Evolutionary conservation across 1,140 invertebrate genomes (phyloP), one percentile per base, ranked within the genome.

Genomic region (Eumaeus atala): DNA sequence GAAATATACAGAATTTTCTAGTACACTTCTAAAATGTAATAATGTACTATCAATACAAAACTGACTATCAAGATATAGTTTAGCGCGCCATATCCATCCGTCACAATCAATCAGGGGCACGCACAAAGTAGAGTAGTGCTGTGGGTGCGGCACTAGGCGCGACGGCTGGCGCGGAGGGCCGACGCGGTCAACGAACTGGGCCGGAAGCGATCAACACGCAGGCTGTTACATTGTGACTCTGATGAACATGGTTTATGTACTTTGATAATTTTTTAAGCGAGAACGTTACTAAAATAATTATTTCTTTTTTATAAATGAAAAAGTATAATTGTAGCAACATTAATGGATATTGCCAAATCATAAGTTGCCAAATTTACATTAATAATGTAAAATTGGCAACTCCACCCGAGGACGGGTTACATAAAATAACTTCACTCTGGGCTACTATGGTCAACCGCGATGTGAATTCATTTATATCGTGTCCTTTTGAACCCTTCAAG

Each of bases 31-130:
- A 28, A 6, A 28, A 28, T 28, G 21, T 28, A 28, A 28, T 28
- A 28, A 28, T 28, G 21, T 28, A 28, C 21, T 28, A 28, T 28
- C 21, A 28, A 28, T 28, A 28, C 21, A 28, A 28, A 3, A 28
- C 6, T 6, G 21, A 28, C 21, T 28, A 28, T 28, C 21, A 3
- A 2, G 40, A 44, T 14, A 17, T 44, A 40, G 38, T 17, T 4
- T 17, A 12, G 14, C 12, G 3, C 14, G 40, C 9, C n/a, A 9
- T 16, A 44, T 16, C 40, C 16, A 17, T 44, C 6, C 10, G 40
- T 44, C 40, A 16, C 16, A 16, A 44, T 44, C 40, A 44, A 44
- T 44, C 40, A 44, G 16, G 17, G 9, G 40, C 17, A 17, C 40
- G 14, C 12, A 14, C 38, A 44, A 44, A 44, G 40, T 44, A 44